phyloP scores from a whole-genome alignment of 2,888 invertebrate genomes.

The Chrysodeixis includens region DNA sequence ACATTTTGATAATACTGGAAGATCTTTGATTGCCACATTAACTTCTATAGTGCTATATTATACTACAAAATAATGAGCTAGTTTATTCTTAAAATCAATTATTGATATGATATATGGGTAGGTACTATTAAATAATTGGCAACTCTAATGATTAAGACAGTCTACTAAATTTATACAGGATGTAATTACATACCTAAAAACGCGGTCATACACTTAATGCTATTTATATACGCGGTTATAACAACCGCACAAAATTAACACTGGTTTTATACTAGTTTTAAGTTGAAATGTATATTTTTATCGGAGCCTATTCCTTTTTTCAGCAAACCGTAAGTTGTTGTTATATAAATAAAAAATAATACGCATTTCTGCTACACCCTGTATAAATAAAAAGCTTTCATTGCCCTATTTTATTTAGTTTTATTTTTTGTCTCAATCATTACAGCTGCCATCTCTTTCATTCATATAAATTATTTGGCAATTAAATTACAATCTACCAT shows the following conservation, averaged over 20 bases:
- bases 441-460: constrained; percentile 14
- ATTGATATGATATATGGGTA: constrained; percentile 53
- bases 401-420: neutral
- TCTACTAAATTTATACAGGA: neutral
- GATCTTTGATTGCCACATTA: constrained; percentile 57
- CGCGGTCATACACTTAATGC: too few species aligned
- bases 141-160: constrained; percentile 23
- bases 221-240: too few species aligned
- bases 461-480: constrained; percentile 67
- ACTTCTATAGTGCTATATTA: constrained; percentile 33
- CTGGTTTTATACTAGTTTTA: too few species aligned
- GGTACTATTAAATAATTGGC: constrained; percentile 32
- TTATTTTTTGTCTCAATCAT: constrained; percentile 15
- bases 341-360: too few species aligned
- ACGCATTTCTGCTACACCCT: too few species aligned
- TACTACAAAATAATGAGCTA: constrained; percentile 46
- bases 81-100: constrained; percentile 45
- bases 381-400: too few species aligned
- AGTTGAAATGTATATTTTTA: too few species aligned
- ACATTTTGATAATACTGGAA: constrained; percentile 50
- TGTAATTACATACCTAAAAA: too few species aligned
- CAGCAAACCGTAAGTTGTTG: too few species aligned
- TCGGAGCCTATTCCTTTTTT: too few species aligned
- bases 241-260: too few species aligned
- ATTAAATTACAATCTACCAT: constrained; percentile 76